Evolutionary conservation across 2,888 invertebrate genomes (phyloP), one percentile per base, ranked within the genome.

Genomic region (Phyllotreta cruciferae): DNA sequence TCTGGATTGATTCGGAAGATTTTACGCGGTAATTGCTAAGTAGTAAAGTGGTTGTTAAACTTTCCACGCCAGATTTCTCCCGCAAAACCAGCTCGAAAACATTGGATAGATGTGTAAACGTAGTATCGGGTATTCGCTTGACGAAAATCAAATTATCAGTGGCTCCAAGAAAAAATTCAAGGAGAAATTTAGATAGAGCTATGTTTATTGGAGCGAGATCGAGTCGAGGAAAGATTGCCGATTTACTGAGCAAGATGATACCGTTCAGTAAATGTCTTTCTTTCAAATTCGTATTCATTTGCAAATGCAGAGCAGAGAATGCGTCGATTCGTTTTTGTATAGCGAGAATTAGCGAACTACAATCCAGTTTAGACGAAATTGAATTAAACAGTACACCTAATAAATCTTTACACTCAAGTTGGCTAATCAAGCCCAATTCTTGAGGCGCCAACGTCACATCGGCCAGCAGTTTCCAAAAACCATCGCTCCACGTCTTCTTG

Each of bases 211-310:
- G 1, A 24, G 24, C 24, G 64, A 1, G 68, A 57, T 3, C 66
- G 50, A 7, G 71, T 41, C 6, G 66, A 68, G 1, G 38, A 52
- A 0, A 57, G 37, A 39, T 69, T 4, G 67, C 66, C 50, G 64
- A 61, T 1, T 45, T 39, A 9, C 39, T 67, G 34, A 78, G 47
- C 6, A 75, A 60, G 9, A 74, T 38, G 44, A 77, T 64, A 6
- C 79, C 78, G 66, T 73, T 74, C 10, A 79, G 58, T 39, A 75
- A 41, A 47, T 72, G 73, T 56, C 75, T 68, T 63, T 79, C 74
- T 39, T 71, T 70, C 4, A 72, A 60, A 6, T 70, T 55, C 24
- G 76, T 71, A 41, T 71, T 69, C 45, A 44, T 64, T 36, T 72
- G 73, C 9, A 77, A 67, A 63, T 73, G 68, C 9, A 73, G 67